Percentiles rank a stretch among this genome's conserved stretches.
Conservation (phyloP, 2,113 vertebrate genomes). For the Hippocampus mohnikei region DNA sequence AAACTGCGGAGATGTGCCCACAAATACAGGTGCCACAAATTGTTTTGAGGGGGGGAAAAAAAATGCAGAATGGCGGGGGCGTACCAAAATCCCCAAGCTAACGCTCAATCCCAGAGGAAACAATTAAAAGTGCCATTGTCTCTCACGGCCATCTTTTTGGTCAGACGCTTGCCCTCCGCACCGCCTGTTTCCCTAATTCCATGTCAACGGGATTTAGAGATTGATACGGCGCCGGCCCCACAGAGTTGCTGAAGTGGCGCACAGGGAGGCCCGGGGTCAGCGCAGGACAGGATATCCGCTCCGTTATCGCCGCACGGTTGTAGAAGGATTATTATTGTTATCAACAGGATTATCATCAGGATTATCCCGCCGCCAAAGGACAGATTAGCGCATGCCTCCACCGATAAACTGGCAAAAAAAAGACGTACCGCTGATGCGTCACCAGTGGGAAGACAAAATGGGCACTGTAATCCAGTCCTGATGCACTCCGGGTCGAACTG, state of each 20-base stretch:
- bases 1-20: constrained; percentile 21
- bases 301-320: constrained; percentile 35
- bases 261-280: constrained; percentile 33
- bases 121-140: constrained; percentile 58
- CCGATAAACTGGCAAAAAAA: constrained; percentile 28
- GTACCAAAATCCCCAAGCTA: constrained; percentile 32
- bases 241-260: neutral
- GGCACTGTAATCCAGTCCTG: neutral
- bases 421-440: neutral
- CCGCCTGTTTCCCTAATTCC: neutral
- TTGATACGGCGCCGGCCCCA: constrained; percentile 30
- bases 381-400: constrained; percentile 33
- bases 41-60: constrained; percentile 16
- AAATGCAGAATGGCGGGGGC: constrained; percentile 46
- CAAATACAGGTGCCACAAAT: constrained; percentile 61
- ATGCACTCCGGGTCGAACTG: neutral
- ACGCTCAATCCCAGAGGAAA: constrained; percentile 64
- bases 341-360: constrained; percentile 7
- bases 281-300: constrained; percentile 46
- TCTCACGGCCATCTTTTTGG: constrained; percentile 27
- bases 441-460: neutral
- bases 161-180: constrained; percentile 19
- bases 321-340: too few species aligned
- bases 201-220: constrained; percentile 36
- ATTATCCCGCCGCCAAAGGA: constrained; percentile 39